A percentile compares a stretch with the other conserved stretches of the same genome.
phyloP scores from a whole-genome alignment of 1,140 invertebrate species.

The Drosophila santomea region DNA sequence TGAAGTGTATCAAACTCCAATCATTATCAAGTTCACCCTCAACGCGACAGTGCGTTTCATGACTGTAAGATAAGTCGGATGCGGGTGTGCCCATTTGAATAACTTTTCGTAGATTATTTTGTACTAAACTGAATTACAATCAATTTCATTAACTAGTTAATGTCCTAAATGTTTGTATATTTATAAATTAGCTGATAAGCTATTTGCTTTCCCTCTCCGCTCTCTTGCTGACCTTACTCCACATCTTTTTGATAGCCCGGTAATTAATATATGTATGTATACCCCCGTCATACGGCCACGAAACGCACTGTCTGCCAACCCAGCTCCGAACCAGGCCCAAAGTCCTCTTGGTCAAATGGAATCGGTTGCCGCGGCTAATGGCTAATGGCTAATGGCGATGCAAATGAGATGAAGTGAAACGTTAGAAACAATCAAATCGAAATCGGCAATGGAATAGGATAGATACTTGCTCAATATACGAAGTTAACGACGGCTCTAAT shows the following conservation, averaged over 20 bases:
- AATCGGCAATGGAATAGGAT: slow-evolving; percentile 47
- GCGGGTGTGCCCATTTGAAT: neutral
- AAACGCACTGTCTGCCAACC: slow-evolving; percentile 33
- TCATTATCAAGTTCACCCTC: slow-evolving; percentile 16
- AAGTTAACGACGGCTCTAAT: slow-evolving; percentile 57
- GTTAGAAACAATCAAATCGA: slow-evolving; percentile 50
- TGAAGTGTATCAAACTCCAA: slow-evolving; percentile 28
- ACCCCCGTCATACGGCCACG: slow-evolving; percentile 10
- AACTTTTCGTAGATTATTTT: too few species aligned
- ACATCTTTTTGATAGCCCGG: neutral
- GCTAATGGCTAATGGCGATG: slow-evolving; percentile 29
- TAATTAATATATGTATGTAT: too few species aligned
- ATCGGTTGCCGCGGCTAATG: slow-evolving; percentile 20
- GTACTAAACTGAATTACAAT: too few species aligned
- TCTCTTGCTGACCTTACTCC: slow-evolving; percentile 11
- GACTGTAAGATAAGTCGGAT: neutral
- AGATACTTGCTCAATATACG: slow-evolving; percentile 51
- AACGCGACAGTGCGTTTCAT: slow-evolving; percentile 12
- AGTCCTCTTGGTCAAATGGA: slow-evolving; percentile 31
- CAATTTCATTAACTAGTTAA: too few species aligned
- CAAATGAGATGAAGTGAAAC: slow-evolving; percentile 31
- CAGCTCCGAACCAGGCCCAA: slow-evolving; percentile 12
- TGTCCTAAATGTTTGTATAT: too few species aligned
- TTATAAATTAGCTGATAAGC: too few species aligned
- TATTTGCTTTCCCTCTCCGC: too few species aligned